Conservation (phyloP, 2,888 invertebrate genomes). For the Hirtodrosophila duncani region DNA sequence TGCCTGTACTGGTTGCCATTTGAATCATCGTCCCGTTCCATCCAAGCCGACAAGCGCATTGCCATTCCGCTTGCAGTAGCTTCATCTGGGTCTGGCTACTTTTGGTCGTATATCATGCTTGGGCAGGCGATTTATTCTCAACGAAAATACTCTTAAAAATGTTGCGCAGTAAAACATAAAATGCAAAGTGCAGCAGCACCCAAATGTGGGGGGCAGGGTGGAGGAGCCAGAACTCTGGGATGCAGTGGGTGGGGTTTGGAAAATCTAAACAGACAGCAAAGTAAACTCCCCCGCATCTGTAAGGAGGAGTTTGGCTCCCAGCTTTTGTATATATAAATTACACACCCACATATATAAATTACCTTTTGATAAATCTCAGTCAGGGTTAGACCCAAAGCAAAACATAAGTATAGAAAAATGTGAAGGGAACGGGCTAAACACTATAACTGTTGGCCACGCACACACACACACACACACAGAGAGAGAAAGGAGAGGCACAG, state of each 20-base stretch:
- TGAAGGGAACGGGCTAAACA: neutral
- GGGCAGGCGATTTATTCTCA: constrained; percentile 75
- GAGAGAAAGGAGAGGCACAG: neutral
- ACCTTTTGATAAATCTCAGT: constrained; percentile 79
- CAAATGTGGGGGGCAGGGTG: constrained; percentile 16
- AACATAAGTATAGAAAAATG: constrained; percentile 54
- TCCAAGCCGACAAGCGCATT: too few species aligned
- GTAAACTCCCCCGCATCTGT: constrained; percentile 39
- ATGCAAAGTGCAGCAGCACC: constrained; percentile 30
- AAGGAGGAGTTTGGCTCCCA: constrained; percentile 1
- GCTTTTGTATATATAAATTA: constrained; percentile 60
- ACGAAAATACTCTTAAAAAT: constrained; percentile 73
- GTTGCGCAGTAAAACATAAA: constrained; percentile 56
- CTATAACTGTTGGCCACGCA: too few species aligned
- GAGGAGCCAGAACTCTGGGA: constrained; percentile 4
- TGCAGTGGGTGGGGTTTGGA: too few species aligned
- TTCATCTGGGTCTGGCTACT: constrained; percentile 5
- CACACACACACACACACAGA: constrained; percentile 23
- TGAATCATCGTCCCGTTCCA: too few species aligned
- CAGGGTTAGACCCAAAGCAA: constrained; percentile 21
- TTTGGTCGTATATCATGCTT: constrained; percentile 61
- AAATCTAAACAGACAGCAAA: constrained; percentile 36
- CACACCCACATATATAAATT: constrained; percentile 76
- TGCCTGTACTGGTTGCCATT: too few species aligned
- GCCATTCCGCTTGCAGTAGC: neutral